Evolutionary conservation across 2,113 vertebrate genomes (phyloP), one percentile per base, ranked within the genome.

Genomic region (Atractosteus spatula): DNA sequence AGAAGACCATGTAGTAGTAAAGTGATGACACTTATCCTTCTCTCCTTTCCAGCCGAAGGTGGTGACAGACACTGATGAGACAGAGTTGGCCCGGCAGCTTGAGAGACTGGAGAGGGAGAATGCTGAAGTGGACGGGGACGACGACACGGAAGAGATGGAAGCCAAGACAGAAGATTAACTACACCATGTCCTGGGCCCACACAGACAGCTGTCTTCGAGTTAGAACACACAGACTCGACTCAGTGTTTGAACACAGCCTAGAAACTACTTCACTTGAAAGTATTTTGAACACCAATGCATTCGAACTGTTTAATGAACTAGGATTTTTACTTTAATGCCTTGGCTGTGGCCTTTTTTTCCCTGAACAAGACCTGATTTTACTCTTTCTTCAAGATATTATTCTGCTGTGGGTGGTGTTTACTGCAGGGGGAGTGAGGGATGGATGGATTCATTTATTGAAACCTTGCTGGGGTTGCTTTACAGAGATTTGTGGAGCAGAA

Each of bases 1-100:
- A 29, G 29, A 29, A 29, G 29, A 29, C 29, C 29, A 29, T 29
- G 29, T 29, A 29, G 29, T 29, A 2, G 29, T 29, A 29, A 29
- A 29, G 29, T 29, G 29, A 29, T 29, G 29, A 29, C 47, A 8
- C 14, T 70, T 29, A 2, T 65, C 41, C n/a, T 55, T 42, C 13
- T 29, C 10, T 56, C 54, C 12, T 13, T 51, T 51, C 41, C 84
- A 98, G 97, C 95, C 97, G 2, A 99, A 99, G 78, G 97, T 99
- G 81, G 97, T 99, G 80, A 99, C 97, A 3, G 97, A 99, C 74
- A 99, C 95, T 41, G 97, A 99, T 47, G 97, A 99, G 83, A 99
- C 97, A 0, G 97, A 99, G 78, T 93, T 98, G 44, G 96, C 96
- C 68, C 90, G 97, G 76, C 97, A 98, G 76, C 84, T 99, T 82